Conservation (phyloP, 2,113 vertebrate species). For the Chlorodrepanis virens region DNA sequence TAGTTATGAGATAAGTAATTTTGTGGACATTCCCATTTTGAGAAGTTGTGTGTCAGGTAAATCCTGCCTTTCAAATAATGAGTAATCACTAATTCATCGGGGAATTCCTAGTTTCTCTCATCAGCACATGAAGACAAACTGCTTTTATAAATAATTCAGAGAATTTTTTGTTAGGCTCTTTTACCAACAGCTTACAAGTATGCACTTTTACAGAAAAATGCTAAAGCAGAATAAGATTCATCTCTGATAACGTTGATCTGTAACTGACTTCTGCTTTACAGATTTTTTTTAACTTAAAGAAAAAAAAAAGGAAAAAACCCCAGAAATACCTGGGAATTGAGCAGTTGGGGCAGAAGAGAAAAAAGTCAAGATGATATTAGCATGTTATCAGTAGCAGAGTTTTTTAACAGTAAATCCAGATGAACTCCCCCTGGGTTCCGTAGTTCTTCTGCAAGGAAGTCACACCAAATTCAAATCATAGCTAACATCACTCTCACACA, state of each 20-base stretch:
- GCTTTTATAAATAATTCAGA: neutral
- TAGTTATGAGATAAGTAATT: neutral
- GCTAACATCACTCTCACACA: neutral
- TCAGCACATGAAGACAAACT: neutral
- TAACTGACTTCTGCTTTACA: neutral
- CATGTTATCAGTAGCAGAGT: neutral
- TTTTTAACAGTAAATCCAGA: neutral
- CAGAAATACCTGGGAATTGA: rapidly evolving
- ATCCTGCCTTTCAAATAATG: neutral
- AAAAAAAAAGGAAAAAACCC: rapidly evolving
- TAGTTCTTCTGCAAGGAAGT: neutral
- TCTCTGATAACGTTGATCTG: neutral
- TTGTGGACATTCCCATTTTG: neutral
- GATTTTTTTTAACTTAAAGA: neutral
- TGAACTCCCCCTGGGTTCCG: neutral
- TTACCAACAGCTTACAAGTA: neutral
- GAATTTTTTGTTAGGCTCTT: neutral
- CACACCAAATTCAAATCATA: neutral
- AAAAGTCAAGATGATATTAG: neutral
- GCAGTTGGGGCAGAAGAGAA: neutral
- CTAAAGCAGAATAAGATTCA: neutral
- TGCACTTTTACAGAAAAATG: neutral
- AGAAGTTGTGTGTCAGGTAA: neutral
- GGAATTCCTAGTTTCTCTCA: neutral
- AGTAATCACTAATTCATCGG: neutral